Base-by-base conservation (phyloP, 2,888 invertebrate species). In the Eueremaeus valkanovi region DNA sequence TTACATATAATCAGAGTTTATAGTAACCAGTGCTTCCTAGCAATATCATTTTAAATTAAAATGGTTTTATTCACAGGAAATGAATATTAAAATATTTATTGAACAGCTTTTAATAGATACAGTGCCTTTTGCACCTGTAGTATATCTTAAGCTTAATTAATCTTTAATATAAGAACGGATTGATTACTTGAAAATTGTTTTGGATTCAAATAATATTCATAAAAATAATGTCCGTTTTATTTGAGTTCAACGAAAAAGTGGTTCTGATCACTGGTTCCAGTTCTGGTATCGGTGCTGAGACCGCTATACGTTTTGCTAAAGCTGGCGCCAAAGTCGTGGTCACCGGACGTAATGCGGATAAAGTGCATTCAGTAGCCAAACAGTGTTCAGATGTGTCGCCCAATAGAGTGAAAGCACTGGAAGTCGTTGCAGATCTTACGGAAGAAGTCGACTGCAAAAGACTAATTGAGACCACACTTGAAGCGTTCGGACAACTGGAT, bases 241-340 rank as follows among this genome's bases (percentile, higher is more conserved):
- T 18, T 27, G 68, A 68, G 16, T 68, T 68, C n/a, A 68, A 36
- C 11, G 68, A 21, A n/a, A 68, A 73, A 55, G 74, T 74, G 33
- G 74, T 66, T n/a, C 45, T 74, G 11, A 49, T 74, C 21, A 68
- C 74, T 16, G 75, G 75, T 29, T 58, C 55, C 3, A 63, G 66
- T 27, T 31, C 55, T 9, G 75, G 75, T 1, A 75, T 75, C 27
- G 75, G 75, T 18, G 72, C 70, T 2, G 70, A 42, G 24, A 75
- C 40, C 29, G 75, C 75, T 21, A 2, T 72, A 1, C 31, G 33
- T 29, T 29, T 75, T n/a, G 40, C 75, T 6, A 45, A 73, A 40
- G 11, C 72, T 29, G 72, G 72, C 11, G 70, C 70, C 13, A 8
- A 51, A 33, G 21, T 75, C 0, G 42, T 42, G 24, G 40, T 75